Base-by-base conservation (phyloP, 2,797 vertebrate species). In the Orestias chungarensis region DNA sequence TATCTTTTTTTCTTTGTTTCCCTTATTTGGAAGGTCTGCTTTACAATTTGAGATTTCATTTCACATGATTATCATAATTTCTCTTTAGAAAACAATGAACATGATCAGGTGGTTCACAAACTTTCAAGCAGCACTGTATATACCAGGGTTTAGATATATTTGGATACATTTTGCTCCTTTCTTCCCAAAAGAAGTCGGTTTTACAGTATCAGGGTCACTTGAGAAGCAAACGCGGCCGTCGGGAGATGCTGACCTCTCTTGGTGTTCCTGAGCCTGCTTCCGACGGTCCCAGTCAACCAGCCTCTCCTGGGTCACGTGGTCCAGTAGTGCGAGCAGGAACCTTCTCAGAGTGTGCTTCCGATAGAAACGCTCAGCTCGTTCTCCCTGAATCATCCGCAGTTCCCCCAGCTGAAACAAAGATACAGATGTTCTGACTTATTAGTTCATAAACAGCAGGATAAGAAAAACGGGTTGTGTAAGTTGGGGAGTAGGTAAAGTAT, bases 261-360 rank as follows among this genome's bases (percentile, higher is more conserved):
- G 91, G 74, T 97, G 93, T 55, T 94, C 82, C 40, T 84, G 72
- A 31, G 96, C 97, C 75, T 77, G 81, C 80, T 84, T 81, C 70
- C 93, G 87, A 78, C 83, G 93, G 71, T 93, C 92, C 93, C 89
- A 82, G 35, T 93, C 86, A 23, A 66, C 81, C 5, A 87, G 76
- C 86, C 90, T 95, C 81, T 95, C 92, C 67, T 93, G 92, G 68
- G 80, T 91, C 65, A 88, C 64, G 27, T 92, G 27, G 71, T 95
- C 87, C 87, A 93, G 80, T 93, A 98, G 95, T 0, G 88, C 93
- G 62, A 75, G 72, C 74, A 98, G 94, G 64, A 90, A 87, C 85
- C 90, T 96, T 82, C 86, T 96, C 75, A 86, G 92, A 65, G 95
- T 94, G 79, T 43, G 88, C n/a, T 65, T 29, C 46, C 76, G 86